These are phyloP conservation scores for Rhinoptilus africanus DNA, from an alignment of 2,113 vertebrate genomes.

Conservation along the genomic window DNA sequence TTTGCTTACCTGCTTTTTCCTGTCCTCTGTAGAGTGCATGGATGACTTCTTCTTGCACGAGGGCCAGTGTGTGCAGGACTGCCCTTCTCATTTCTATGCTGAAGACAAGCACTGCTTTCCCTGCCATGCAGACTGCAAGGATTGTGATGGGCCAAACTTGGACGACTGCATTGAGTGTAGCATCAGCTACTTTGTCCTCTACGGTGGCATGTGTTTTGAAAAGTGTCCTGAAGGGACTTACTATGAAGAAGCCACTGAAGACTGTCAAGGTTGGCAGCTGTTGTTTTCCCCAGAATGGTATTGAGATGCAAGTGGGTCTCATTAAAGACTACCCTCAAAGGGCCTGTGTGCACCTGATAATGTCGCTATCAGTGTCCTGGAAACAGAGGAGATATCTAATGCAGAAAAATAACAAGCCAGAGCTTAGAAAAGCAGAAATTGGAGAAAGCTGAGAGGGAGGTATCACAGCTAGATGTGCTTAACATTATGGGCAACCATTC, in stretches of 20 bases:
- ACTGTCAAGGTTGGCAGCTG: constrained; percentile 81
- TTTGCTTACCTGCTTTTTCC: not conserved
- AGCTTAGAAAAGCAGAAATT: not conserved
- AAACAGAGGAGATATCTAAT: not conserved
- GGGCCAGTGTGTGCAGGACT: constrained; percentile 77
- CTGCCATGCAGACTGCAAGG: constrained; percentile 80
- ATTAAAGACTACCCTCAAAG: not conserved
- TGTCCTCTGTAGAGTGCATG: constrained; percentile 75
- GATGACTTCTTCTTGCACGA: constrained; percentile 76
- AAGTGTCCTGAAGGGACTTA: constrained; percentile 81
- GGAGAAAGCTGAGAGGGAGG: not conserved
- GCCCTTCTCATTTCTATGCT: constrained; percentile 78
- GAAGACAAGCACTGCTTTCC: constrained; percentile 71
- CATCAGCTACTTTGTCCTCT: constrained; percentile 37
- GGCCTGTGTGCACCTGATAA: accelerated
- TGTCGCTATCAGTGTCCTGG: accelerated
- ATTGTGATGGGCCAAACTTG: constrained; percentile 77
- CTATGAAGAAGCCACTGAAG: constrained; percentile 52
- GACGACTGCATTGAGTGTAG: constrained; percentile 84
- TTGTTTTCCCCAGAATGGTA: not conserved
- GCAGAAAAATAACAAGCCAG: not conserved
- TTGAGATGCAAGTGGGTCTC: not conserved
- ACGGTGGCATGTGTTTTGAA: constrained; percentile 76
- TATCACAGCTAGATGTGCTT: not conserved
- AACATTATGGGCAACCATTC: not conserved